A percentile compares a stretch with the other conserved stretches of the same genome.
Conservation (phyloP, 2,797 vertebrate species). For the Falco concolor region DNA sequence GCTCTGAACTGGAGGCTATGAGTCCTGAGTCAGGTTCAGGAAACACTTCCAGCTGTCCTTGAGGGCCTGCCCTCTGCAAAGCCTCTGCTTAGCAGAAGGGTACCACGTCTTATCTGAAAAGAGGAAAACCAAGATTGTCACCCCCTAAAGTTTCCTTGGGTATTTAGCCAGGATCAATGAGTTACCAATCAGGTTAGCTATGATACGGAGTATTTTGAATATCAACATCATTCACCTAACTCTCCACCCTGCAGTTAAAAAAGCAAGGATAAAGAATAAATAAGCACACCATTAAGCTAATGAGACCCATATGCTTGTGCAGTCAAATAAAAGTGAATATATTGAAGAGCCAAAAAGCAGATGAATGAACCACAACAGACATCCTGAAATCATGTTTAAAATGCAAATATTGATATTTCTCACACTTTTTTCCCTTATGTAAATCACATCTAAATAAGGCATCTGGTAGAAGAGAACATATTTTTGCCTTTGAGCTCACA, state of each 20-base stretch:
- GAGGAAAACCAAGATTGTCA: background rate
- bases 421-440: background rate
- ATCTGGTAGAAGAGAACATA: background rate
- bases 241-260: background rate
- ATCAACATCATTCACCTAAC: background rate
- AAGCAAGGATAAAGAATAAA: constrained; percentile 29
- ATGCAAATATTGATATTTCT: constrained; percentile 47
- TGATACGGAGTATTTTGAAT: background rate
- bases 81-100: background rate
- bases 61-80: background rate
- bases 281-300: background rate
- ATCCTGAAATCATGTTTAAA: constrained; percentile 25
- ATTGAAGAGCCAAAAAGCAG: background rate
- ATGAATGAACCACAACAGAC: background rate
- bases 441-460: constrained; percentile 31
- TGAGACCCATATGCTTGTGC: constrained; percentile 17
- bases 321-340: constrained; percentile 1
- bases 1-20: background rate
- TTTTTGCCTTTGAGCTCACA: constrained; percentile 39
- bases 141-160: background rate
- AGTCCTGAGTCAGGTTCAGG: background rate
- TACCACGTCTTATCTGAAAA: background rate
- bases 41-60: background rate
- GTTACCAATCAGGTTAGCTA: background rate
- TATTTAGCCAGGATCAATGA: background rate